Conservation (phyloP, 1,140 invertebrate genomes). For the Pararge aegeria region DNA sequence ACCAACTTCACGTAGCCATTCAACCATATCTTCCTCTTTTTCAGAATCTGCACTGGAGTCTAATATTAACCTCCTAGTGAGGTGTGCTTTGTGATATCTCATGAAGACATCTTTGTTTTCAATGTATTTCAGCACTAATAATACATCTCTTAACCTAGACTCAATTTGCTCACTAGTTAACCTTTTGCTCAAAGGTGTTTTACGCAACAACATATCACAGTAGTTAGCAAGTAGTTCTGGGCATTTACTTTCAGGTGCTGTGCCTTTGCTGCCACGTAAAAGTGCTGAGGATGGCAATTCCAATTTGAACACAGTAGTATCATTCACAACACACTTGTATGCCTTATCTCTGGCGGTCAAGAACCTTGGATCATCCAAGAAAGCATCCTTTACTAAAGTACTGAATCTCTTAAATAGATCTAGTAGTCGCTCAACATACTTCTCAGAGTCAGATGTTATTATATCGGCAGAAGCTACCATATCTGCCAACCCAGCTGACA, state of each 20-base stretch:
- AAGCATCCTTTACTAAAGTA: slow-evolving; percentile 95
- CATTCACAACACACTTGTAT: slow-evolving; percentile 99
- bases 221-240: slow-evolving; percentile 99
- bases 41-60: slow-evolving; percentile 99
- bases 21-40: slow-evolving; percentile 99
- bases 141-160: slow-evolving; percentile 93
- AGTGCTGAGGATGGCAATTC: slow-evolving; percentile 82
- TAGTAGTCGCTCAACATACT: slow-evolving; percentile 98
- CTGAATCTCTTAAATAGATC: slow-evolving; percentile 97
- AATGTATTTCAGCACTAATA: slow-evolving; percentile 98
- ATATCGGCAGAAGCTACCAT: slow-evolving; percentile 98
- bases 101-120: slow-evolving; percentile 99
- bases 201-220: slow-evolving; percentile 99
- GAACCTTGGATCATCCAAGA: slow-evolving; percentile 98
- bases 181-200: slow-evolving; percentile 97
- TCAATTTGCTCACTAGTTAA: slow-evolving; percentile 99
- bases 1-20: slow-evolving; percentile 96
- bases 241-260: slow-evolving; percentile 96
- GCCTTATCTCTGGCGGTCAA: slow-evolving; percentile 98
- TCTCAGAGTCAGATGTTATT: slow-evolving; percentile 98
- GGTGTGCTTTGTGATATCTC: slow-evolving; percentile 99
- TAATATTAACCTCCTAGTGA: slow-evolving; percentile 96
- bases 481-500: slow-evolving; percentile 95
- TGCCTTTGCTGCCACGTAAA: slow-evolving; percentile 81
- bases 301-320: slow-evolving; percentile 96